A percentile compares a stretch with the other conserved stretches of the same genome.
These are phyloP conservation scores for Catostomus latipinnis DNA, from an alignment of 2,797 vertebrate genomes.

Conservation along the genomic window DNA sequence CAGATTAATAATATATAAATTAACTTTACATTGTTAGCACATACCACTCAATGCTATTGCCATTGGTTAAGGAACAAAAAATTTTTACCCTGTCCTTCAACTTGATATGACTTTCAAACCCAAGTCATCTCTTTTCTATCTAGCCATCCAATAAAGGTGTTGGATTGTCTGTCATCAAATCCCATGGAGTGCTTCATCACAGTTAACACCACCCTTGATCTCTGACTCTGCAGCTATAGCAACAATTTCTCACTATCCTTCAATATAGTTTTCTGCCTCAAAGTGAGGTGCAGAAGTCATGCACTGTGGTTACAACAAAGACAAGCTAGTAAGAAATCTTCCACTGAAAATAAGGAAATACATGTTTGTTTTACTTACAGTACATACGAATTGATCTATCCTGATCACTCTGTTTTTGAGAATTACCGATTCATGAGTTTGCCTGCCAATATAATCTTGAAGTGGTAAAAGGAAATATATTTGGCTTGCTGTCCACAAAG, in stretches of 20 bases:
- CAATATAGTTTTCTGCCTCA: neutral
- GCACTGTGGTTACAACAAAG: constrained; percentile 16
- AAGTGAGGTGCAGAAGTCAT: neutral
- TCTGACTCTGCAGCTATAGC: constrained; percentile 51
- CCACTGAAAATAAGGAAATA: no score
- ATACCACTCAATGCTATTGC: neutral
- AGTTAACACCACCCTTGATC: constrained; percentile 59
- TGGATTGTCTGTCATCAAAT: constrained; percentile 53
- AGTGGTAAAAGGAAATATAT: no score
- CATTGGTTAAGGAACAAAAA: neutral
- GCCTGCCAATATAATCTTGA: no score
- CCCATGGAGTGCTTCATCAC: constrained; percentile 42
- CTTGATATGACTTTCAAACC: constrained; percentile 52
- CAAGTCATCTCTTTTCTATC: constrained; percentile 64
- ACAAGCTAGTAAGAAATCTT: constrained; percentile 1
- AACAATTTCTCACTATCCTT: constrained; percentile 22
- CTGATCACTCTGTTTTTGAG: no score
- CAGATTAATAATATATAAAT: neutral
- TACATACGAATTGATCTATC: no score
- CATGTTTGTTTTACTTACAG: no score
- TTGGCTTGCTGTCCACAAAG: no score
- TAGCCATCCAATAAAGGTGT: constrained; percentile 66
- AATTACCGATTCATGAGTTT: no score
- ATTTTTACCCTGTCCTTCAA: constrained; percentile 48
- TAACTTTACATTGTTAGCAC: neutral